Evolutionary conservation across 2,113 vertebrate species (phyloP), one percentile per base, ranked within the genome.

Genomic region (Falcunculus frontatus): DNA sequence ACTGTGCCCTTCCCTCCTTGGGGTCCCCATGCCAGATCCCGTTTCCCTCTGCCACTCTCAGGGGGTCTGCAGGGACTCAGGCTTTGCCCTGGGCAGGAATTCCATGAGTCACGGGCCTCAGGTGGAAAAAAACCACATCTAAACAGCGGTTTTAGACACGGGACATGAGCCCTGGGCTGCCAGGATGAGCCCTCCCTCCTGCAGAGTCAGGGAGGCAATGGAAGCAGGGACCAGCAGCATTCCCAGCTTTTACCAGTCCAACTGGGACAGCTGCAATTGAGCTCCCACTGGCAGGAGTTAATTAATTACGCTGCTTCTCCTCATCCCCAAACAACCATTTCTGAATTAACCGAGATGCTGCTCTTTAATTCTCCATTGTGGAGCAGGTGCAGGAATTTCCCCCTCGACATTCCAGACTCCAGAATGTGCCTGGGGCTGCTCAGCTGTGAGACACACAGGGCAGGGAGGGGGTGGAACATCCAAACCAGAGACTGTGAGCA

Each of bases 21-120:
- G 29, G 53, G 29, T 30, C 46, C 47, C 32, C 18, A 35, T 12
- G 4, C 30, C 37, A 6, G 41, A 69, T 49, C 35, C 27, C 0
- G 0, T 4, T 21, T 52, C 44, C n/a, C 77, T 47, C 72, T n/a
- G 57, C 62, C 3, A 1, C 37, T 32, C 63, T 6, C 13, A 4
- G 65, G 41, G 32, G 23, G 13, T 8, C 63, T 27, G 46, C 52
- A 46, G 74, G 18, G 53, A 30, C 4, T 3, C 35, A 53, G 57
- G 16, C 76, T 53, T 37, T 5, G 18, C 17, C 30, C 80, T 9
- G 35, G 14, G 30, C 77, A 59, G 59, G 37, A 63, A 17, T 46
- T 22, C 8, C 3, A 2, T 1, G 11, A 22, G 8, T 9, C 72
- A 23, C 0, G 1, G 74, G 30, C 30, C 77, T 75, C 41, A 7